These are phyloP conservation scores for Macrobrachium nipponense DNA, from an alignment of 1,140 invertebrate species.

Conservation along the genomic window DNA sequence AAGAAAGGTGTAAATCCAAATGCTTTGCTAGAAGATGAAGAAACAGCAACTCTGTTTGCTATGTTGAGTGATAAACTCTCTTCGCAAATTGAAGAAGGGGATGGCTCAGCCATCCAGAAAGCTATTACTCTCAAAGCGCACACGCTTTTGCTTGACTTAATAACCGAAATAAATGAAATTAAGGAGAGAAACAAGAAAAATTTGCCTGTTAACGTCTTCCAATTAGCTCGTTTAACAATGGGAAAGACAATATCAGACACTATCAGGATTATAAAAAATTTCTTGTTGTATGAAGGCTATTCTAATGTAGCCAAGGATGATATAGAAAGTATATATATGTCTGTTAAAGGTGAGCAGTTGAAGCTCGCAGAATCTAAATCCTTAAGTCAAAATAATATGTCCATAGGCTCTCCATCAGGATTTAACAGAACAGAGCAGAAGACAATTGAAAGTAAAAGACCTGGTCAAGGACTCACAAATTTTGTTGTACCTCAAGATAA, in stretches of 20 bases:
- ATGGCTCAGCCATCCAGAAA: constrained; percentile 3
- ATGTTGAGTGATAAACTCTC: constrained; percentile 10
- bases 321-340: background rate
- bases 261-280: background rate
- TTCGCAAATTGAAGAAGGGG: background rate
- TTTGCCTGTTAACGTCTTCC: background rate
- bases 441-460: too few relatives aligned
- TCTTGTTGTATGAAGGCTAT: background rate
- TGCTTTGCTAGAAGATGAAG: background rate
- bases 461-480: too few relatives aligned
- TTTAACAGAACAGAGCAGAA: too few relatives aligned
- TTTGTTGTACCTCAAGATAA: too few relatives aligned
- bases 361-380: too few relatives aligned
- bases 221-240: background rate
- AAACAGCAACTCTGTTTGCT: background rate
- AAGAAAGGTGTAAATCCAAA: constrained; percentile 9
- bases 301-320: background rate
- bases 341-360: background rate
- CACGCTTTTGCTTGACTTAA: background rate
- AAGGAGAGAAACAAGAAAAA: background rate
- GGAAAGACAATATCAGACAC: background rate
- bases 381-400: too few relatives aligned
- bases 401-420: too few relatives aligned
- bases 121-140: constrained; percentile 1
- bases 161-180: constrained; percentile 1